phyloP scores from a whole-genome alignment of 2,797 vertebrate genomes.

The Geotrypetes seraphini region DNA sequence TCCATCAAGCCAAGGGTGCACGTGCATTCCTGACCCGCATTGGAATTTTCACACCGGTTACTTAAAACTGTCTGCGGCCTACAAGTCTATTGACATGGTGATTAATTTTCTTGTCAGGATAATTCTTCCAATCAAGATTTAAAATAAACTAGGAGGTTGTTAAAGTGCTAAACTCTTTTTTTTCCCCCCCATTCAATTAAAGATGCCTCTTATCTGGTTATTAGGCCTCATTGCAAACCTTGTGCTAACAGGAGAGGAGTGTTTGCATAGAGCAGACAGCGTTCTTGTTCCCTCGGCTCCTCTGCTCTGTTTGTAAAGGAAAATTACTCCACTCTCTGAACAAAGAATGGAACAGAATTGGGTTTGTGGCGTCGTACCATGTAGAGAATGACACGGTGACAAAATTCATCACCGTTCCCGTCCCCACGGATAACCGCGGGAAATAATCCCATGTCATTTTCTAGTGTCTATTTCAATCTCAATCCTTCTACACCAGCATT shows the following conservation, averaged over 20 bases:
- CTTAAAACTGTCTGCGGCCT: constrained; percentile 34
- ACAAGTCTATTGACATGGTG: constrained; percentile 44
- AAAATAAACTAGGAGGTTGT: constrained; percentile 44
- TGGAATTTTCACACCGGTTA: constrained; percentile 14
- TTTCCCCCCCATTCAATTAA: constrained; percentile 33
- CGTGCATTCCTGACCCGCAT: not conserved
- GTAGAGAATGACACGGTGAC: too few relatives aligned
- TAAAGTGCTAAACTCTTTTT: constrained; percentile 33
- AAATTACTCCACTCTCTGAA: too few relatives aligned
- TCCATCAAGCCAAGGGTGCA: not conserved
- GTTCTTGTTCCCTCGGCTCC: constrained; percentile 18
- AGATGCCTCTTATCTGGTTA: constrained; percentile 21
- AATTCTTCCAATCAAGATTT: constrained; percentile 55
- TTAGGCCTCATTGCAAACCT: constrained; percentile 14
- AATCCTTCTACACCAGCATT: too few relatives aligned
- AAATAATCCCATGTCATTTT: too few relatives aligned
- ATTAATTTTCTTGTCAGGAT: constrained; percentile 55
- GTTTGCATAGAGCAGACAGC: constrained; percentile 33
- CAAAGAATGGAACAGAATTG: too few relatives aligned
- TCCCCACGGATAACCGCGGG: too few relatives aligned
- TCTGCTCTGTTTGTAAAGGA: constrained; percentile 32
- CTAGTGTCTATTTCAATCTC: too few relatives aligned
- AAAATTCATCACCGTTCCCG: too few relatives aligned
- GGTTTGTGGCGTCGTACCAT: too few relatives aligned
- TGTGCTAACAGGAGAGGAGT: constrained; percentile 20